Conservation (phyloP, 2,888 invertebrate species). For the Netelia inedita region DNA sequence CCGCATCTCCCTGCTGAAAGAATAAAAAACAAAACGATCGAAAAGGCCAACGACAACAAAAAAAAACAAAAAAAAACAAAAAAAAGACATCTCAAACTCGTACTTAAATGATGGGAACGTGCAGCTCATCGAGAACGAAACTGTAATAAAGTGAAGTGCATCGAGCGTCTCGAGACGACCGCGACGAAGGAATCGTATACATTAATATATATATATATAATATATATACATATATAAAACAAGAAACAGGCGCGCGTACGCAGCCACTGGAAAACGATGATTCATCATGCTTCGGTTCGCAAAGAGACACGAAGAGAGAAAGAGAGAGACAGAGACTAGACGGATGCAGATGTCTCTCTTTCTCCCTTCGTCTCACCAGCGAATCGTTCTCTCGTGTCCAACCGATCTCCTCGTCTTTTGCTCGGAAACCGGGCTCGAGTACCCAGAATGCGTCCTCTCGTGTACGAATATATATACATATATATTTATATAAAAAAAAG, state of each 20-base stretch:
- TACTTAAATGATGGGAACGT: constrained; percentile 58
- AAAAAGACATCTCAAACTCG: constrained; percentile 9
- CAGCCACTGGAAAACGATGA: constrained; percentile 71
- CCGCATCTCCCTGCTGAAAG: background rate
- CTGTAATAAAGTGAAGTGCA: constrained; percentile 65
- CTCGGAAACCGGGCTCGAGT: constrained; percentile 52
- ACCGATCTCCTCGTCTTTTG: constrained; percentile 36
- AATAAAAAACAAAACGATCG: background rate
- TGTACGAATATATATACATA: constrained; percentile 22
- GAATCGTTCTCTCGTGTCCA: constrained; percentile 46
- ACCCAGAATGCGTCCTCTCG: constrained; percentile 34
- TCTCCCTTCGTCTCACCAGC: constrained; percentile 65
- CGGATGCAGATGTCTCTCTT: constrained; percentile 63
- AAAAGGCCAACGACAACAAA: background rate
- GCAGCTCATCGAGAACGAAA: constrained; percentile 58
- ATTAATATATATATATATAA: constrained; percentile 27
- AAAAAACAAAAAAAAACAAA: constrained; percentile 14
- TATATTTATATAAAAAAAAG: background rate
- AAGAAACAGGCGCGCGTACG: constrained; percentile 53
- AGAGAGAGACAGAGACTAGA: constrained; percentile 45
- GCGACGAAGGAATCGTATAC: constrained; percentile 21
- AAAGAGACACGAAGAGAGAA: constrained; percentile 63
- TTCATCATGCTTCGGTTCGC: constrained; percentile 73
- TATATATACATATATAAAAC: constrained; percentile 13
- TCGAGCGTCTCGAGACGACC: constrained; percentile 44